These are phyloP conservation scores for Eupeodes latifasciatus DNA, from an alignment of 2,888 invertebrate species.

Conservation along the genomic window DNA sequence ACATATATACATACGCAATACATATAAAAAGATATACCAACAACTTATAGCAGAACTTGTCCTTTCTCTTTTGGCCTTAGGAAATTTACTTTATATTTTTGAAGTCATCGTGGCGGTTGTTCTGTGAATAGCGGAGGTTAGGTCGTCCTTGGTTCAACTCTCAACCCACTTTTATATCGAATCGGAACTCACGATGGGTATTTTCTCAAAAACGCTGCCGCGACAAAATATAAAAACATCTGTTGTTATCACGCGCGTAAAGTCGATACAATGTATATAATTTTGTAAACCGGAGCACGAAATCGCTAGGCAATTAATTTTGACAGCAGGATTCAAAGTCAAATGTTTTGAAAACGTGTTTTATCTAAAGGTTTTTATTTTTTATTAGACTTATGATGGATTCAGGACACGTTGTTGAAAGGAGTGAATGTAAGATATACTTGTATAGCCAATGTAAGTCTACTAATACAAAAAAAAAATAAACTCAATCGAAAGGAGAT, in stretches of 20 bases:
- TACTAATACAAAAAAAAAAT: not conserved
- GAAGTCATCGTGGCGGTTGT: not conserved
- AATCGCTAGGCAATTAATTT: conserved; percentile 67
- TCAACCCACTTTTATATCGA: not conserved
- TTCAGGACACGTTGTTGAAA: conserved; percentile 33
- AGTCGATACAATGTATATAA: conserved; percentile 13
- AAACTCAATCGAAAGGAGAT: not conserved
- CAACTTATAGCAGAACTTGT: not conserved
- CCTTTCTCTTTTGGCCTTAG: not conserved
- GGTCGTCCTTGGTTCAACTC: not conserved
- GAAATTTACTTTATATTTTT: not conserved
- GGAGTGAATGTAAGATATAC: not conserved
- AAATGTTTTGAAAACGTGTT: conserved; percentile 62
- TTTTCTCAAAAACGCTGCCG: conserved; percentile 9
- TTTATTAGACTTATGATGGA: conserved; percentile 11
- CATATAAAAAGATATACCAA: not conserved
- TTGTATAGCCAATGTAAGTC: not conserved
- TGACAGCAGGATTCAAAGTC: conserved; percentile 58
- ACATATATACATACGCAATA: no score
- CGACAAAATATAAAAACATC: conserved; percentile 41
- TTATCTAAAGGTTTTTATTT: conserved; percentile 36
- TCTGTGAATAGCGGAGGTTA: no score
- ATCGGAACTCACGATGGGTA: conserved; percentile 41
- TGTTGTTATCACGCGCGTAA: conserved; percentile 45
- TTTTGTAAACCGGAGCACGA: conserved; percentile 56